A percentile compares a stretch with the other conserved stretches of the same genome.
phyloP scores from a whole-genome alignment of 2,888 invertebrate genomes.

The Microctonus hyperodae region DNA sequence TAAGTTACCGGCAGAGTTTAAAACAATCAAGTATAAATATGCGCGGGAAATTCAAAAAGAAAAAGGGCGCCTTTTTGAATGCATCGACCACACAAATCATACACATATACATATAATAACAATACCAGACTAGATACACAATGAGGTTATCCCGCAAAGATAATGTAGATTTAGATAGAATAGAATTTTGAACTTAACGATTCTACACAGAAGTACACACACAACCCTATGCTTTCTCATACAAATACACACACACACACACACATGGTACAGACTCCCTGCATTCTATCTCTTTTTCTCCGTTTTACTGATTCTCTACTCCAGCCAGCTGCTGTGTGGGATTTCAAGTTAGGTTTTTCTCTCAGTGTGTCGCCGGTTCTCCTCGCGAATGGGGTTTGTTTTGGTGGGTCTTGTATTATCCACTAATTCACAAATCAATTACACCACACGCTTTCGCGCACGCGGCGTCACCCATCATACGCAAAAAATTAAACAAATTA shows the following conservation, averaged over 20 bases:
- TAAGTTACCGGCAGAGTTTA: too few relatives aligned
- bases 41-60: too few relatives aligned
- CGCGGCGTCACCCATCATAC: slow-evolving; percentile 20
- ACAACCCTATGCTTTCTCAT: too few relatives aligned
- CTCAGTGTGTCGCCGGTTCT: slow-evolving; percentile 52
- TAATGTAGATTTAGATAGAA: not conserved
- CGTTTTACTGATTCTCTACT: not conserved
- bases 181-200: not conserved
- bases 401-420: slow-evolving; percentile 29
- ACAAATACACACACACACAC: too few relatives aligned
- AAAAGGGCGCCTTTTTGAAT: too few relatives aligned
- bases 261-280: too few relatives aligned
- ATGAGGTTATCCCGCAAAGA: not conserved
- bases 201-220: not conserved
- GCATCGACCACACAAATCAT: too few relatives aligned
- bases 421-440: slow-evolving; percentile 7
- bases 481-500: not conserved
- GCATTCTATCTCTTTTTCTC: not conserved
- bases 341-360: slow-evolving; percentile 41
- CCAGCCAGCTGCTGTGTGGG: slow-evolving; percentile 1
- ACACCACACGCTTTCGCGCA: slow-evolving; percentile 22
- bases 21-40: too few relatives aligned
- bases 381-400: slow-evolving; percentile 48
- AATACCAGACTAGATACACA: too few relatives aligned
- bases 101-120: too few relatives aligned